Conservation (phyloP, 2,113 vertebrate species). For the Dasyurus viverrinus region DNA sequence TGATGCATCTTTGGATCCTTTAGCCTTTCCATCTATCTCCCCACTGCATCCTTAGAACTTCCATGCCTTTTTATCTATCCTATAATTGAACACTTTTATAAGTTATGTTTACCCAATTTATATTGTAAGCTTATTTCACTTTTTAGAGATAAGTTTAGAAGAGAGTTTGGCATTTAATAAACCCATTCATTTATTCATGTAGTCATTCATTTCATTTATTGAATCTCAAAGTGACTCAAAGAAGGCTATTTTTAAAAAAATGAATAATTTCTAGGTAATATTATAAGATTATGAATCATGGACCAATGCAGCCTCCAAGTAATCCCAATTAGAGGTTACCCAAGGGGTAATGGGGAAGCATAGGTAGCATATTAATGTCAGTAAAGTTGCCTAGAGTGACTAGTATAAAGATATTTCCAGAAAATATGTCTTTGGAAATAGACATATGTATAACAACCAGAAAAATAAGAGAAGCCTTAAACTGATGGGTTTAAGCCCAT, state of each 20-base stretch:
- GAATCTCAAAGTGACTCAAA: not conserved
- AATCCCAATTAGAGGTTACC: not conserved
- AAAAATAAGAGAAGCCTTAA: not conserved
- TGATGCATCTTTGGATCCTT: not conserved
- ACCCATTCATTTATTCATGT: not conserved
- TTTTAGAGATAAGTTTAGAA: not conserved
- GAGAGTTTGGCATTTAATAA: not conserved
- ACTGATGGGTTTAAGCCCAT: not conserved
- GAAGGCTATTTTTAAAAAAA: not conserved
- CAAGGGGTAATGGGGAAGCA: not conserved
- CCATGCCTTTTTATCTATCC: not conserved
- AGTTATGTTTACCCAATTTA: not conserved
- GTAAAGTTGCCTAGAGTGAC: not conserved
- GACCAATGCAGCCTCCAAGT: not conserved
- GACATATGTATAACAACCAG: not conserved
- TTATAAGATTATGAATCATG: not conserved
- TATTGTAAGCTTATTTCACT: not conserved
- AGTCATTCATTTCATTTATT: not conserved
- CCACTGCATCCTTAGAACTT: not conserved
- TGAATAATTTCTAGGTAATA: not conserved
- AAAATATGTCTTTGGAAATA: not conserved
- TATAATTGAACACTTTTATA: not conserved
- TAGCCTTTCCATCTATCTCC: not conserved
- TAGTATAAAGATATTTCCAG: not conserved
- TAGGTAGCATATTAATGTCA: not conserved